Conservation (phyloP, 1,140 invertebrate species). For the Grapholita molesta region DNA sequence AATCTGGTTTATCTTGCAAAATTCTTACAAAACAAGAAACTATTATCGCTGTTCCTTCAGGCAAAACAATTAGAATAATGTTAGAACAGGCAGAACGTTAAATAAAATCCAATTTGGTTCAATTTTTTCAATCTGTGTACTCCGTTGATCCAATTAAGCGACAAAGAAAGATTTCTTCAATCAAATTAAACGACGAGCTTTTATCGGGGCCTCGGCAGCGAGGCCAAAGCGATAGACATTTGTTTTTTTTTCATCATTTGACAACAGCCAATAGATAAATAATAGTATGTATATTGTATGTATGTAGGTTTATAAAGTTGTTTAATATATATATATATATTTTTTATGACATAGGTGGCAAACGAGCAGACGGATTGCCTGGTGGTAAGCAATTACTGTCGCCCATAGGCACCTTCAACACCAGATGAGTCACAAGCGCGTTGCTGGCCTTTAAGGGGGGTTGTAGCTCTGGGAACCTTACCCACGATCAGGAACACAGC, state of each 20-base stretch:
- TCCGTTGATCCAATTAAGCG: conserved; percentile 11
- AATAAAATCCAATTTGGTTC: background rate
- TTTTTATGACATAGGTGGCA: too few relatives aligned
- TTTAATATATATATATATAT: too few relatives aligned
- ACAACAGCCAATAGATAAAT: background rate
- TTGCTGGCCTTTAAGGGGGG: too few relatives aligned
- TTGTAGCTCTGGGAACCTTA: too few relatives aligned
- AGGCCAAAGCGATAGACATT: conserved; percentile 1
- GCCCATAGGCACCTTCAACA: too few relatives aligned
- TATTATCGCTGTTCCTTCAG: background rate
- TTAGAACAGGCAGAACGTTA: background rate
- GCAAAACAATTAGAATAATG: background rate
- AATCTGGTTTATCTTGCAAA: background rate
- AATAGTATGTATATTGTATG: background rate
- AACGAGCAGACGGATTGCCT: too few relatives aligned
- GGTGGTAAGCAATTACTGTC: too few relatives aligned
- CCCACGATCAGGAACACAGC: too few relatives aligned
- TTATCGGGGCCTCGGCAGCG: background rate
- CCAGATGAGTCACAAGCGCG: too few relatives aligned
- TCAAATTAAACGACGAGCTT: conserved; percentile 12
- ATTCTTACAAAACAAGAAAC: background rate
- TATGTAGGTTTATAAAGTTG: too few relatives aligned
- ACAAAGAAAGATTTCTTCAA: conserved; percentile 16
- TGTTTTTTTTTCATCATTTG: conserved; percentile 2
- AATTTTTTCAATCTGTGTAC: conserved; percentile 7